phyloP scores from a whole-genome alignment of 1,140 invertebrate species.

The Drosophila nigrodunni region DNA sequence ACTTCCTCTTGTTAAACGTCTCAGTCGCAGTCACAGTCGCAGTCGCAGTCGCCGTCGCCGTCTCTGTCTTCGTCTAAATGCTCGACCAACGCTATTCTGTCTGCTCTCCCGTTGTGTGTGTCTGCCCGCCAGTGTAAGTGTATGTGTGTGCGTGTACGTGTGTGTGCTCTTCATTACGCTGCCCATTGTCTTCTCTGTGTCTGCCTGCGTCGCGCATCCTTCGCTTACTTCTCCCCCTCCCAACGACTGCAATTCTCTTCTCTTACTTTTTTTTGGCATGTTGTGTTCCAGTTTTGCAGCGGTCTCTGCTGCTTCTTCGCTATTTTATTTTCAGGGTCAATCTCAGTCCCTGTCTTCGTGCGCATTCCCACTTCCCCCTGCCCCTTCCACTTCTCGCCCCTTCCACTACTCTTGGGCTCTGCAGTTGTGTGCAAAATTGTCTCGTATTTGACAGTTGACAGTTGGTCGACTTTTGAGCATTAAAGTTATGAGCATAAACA shows the following conservation, averaged over 20 bases:
- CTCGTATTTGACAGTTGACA: conserved; percentile 82
- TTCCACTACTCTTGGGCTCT: background rate
- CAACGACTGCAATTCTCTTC: conserved; percentile 43
- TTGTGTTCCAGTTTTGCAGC: conserved; percentile 71
- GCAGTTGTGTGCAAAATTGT: conserved; percentile 51
- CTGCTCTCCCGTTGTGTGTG: conserved; percentile 39
- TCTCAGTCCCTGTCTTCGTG: conserved; percentile 12
- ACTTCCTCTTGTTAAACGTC: conserved; percentile 68
- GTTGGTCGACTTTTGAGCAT: conserved; percentile 80
- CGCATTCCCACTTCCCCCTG: background rate
- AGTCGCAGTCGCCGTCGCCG: too few species aligned
- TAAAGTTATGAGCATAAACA: conserved; percentile 84
- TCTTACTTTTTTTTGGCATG: conserved; percentile 44
- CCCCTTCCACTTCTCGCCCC: background rate
- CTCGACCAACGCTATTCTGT: conserved; percentile 35
- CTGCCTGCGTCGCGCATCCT: conserved; percentile 50
- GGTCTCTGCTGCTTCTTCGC: background rate
- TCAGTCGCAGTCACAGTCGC: background rate
- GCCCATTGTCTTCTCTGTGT: conserved; percentile 67
- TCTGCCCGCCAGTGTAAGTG: background rate
- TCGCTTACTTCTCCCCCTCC: conserved; percentile 33
- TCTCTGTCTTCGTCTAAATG: background rate
- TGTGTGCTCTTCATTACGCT: conserved; percentile 75
- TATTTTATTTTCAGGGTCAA: conserved; percentile 70
- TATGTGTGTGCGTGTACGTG: conserved; percentile 22